Base-by-base conservation (phyloP, 2,113 vertebrate species). In the Maccullochella peelii region DNA sequence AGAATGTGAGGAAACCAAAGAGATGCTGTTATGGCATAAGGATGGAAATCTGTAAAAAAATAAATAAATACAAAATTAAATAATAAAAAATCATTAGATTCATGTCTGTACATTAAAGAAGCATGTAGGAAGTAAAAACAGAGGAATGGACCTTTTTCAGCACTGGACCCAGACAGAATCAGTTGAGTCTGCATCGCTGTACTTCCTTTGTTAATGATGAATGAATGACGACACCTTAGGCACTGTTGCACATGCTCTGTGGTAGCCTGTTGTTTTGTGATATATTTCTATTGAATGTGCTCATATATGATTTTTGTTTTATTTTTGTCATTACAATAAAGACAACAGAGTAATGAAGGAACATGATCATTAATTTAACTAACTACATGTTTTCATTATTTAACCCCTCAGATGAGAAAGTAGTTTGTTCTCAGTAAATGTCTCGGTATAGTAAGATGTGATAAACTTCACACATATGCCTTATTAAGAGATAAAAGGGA, bases 391-490 rank as follows among this genome's bases (percentile, higher is more conserved):
- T 88, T 73, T 50, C 9, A 67, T 71, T 76, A 21, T 79, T 84
- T 30, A 47, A 65, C 61, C 73, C 73, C 2, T 78, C 21, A 0
- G 27, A 69, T 59, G 18, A 62, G 58, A 75, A 76, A 54, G 70
- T 20, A 55, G 66, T n/a, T 55, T 74, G 71, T 71, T 85, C 20
- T 65, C 73, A 21, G 47, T 84, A 72, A 65, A 84, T 23, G 73
- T 86, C 63, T 88, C 1, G 77, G 82, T 91, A 79, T 83, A 80
- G 86, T 87, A 88, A 80, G 79, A 88, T 88, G 89, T 92, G 88
- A 91, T 88, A 15, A 77, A 63, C 38, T 70, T 91, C 92, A 91
- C 91, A 92, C 76, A 76, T 85, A 91, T 95, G 94, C 93, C 94
- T 95, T 95, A 94, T 86, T 82, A 54, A 87, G 73, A 88, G 44